Base-by-base conservation (phyloP, 2,888 invertebrate species). In the Scelioninae gen. 1 region DNA sequence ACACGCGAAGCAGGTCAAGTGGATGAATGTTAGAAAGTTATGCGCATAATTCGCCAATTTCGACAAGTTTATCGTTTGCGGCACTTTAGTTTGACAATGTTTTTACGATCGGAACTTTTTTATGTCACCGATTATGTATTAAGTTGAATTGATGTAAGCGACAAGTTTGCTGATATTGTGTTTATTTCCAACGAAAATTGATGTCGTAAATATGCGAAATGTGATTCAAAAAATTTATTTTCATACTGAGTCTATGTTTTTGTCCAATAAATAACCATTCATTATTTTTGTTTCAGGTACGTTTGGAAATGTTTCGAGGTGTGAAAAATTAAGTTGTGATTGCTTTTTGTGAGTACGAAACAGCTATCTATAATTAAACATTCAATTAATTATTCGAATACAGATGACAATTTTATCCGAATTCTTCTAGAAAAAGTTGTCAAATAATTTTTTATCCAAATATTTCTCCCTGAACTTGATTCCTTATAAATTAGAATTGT, bases 1-100 rank as follows among this genome's bases (percentile, higher is more conserved):
- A 51, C 23, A 23, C 23, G 4, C 74, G 55, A 79, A 75, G 11
- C 78, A 68, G 78, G 78, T 71, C 78, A 79, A 69, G 63, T 69
- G 65, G 55, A 75, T 71, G 66, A 66, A 77, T 72, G 76, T 77
- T 77, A 56, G 74, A 74, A 82, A 82, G 82, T 82, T 82, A 82
- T 75, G 75, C 71, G 72, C 72, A 72, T 65, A 72, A 68, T 77
- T 72, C 58, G 72, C 49, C 47, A 60, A 68, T 60, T 75, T 66
- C 56, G 51, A 32, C 62, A 45, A 66, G 66, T 71, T 71, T 65
- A 63, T 62, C 68, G 45, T 43, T 49, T 49, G 74, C 75, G 38
- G 9, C 56, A 51, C 40, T 66, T 62, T 62, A 31, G 16, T 66
- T 82, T 68, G 58, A 71, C 75, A 81, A 71, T 76, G 51, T 58